Conservation (phyloP, 2,888 invertebrate species). For the Endotricha flammealis region DNA sequence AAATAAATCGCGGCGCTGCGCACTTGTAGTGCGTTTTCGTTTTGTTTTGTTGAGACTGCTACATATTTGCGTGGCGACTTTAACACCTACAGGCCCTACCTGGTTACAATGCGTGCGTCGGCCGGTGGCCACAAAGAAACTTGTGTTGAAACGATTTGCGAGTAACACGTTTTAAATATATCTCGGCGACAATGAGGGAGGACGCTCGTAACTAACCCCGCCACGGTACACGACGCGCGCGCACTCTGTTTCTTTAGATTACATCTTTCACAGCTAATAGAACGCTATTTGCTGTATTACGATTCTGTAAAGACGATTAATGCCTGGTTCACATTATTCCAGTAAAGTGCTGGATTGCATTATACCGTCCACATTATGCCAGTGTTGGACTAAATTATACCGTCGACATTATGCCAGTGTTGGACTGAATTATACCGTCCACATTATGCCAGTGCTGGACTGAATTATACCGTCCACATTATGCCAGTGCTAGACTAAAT, state of each 20-base stretch:
- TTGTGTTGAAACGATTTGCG: constrained; percentile 46
- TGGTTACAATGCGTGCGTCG: constrained; percentile 47
- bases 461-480: no score
- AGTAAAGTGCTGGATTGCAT: no score
- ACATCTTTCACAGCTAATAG: constrained; percentile 58
- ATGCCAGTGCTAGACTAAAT: no score
- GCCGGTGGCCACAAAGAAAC: constrained; percentile 31
- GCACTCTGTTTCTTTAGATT: constrained; percentile 51
- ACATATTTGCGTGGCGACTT: constrained; percentile 55
- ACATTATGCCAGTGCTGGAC: no score
- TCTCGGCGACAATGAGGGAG: constrained; percentile 40
- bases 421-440: no score
- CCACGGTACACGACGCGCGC: constrained; percentile 45
- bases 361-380: no score
- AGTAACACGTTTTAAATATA: constrained; percentile 53
- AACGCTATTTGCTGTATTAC: neutral
- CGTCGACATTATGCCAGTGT: no score
- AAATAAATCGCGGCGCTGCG: constrained; percentile 46
- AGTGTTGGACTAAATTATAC: no score
- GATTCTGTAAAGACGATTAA: no score
- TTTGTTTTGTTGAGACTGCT: constrained; percentile 42
- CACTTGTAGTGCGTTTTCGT: constrained; percentile 38
- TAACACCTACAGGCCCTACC: constrained; percentile 49
- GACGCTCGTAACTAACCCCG: constrained; percentile 42
- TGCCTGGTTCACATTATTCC: no score